phyloP scores from a whole-genome alignment of 2,113 vertebrate genomes.

The Lethenteron camtschaticum region DNA sequence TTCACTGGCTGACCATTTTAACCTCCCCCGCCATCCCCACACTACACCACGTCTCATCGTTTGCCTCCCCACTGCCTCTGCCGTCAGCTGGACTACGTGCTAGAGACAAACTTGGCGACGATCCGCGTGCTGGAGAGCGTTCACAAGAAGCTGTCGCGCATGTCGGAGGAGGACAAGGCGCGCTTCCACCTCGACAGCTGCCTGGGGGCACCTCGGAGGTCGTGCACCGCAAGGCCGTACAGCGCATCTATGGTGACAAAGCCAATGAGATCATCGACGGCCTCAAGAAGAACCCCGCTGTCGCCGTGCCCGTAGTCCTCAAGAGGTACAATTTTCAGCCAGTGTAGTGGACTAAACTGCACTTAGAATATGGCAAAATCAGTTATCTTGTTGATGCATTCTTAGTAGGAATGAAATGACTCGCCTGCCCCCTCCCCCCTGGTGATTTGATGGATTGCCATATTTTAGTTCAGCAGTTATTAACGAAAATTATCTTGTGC shows the following conservation, averaged over 20 bases:
- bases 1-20: too few species aligned
- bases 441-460: too few species aligned
- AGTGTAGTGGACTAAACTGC: too few species aligned
- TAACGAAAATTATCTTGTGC: too few species aligned
- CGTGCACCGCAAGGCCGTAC: constrained; percentile 88
- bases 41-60: too few species aligned
- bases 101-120: constrained; percentile 86
- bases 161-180: constrained; percentile 85
- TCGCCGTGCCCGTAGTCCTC: constrained; percentile 73
- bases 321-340: constrained; percentile 40
- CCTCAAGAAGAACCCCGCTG: constrained; percentile 66
- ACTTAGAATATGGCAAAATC: too few species aligned
- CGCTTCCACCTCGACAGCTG: constrained; percentile 86
- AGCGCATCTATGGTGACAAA: constrained; percentile 98
- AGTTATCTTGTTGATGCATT: too few species aligned
- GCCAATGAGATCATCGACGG: constrained; percentile 80
- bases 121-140: constrained; percentile 72
- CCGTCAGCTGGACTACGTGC: constrained; percentile 65
- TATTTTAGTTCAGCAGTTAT: too few species aligned
- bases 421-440: too few species aligned
- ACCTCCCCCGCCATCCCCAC: too few species aligned
- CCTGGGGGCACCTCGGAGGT: constrained; percentile 73
- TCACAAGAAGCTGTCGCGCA: constrained; percentile 75
- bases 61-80: not conserved
- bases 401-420: too few species aligned